Evolutionary conservation across 2,113 vertebrate genomes (phyloP), one percentile per base, ranked within the genome.

Genomic region (Brachypteracias leptosomus): DNA sequence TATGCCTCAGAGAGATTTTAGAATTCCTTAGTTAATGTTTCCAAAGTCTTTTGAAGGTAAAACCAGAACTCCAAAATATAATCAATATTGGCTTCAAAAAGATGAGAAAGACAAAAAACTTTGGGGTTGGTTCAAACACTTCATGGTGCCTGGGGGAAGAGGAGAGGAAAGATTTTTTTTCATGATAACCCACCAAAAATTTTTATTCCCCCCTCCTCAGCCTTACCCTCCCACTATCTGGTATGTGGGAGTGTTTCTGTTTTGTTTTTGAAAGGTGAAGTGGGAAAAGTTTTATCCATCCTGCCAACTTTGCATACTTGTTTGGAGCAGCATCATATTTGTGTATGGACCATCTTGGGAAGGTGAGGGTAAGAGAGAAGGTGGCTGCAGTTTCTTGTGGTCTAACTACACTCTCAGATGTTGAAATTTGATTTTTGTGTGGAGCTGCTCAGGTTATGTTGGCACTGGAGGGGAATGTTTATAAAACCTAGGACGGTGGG

Each of bases 41-140:
- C 19, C 46, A 62, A 61, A 36, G 22, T 61, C 66, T 71, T 89
- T 65, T 85, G 74, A 93, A 78, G 54, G 74, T 62, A 42, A 72
- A 66, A 89, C 44, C 80, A 44, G 12, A 18, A 65, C 7, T 70
- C 54, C 36, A 82, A 88, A 79, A 33, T 61, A 73, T 16, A 58
- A 89, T 77, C 75, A 70, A 74, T 96, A 88, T 38, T 94, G 59
- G 33, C 51, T 80, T 96, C 54, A 68, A 85, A 94, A 93, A 88
- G 54, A 82, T 89, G 67, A 95, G 66, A 65, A 33, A 55, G 31
- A 36, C 74, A 66, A 68, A 90, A 62, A 66, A 52, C 22, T 79
- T 88, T 91, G 91, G 77, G 72, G 22, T 65, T 91, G 46, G 42
- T 91, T 96, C 90, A 96, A 90, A 90, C 22, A 26, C 29, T 91